Evolutionary conservation across 2,113 vertebrate genomes (phyloP).

Genomic region (Melanerpes aurifrons): DNA sequence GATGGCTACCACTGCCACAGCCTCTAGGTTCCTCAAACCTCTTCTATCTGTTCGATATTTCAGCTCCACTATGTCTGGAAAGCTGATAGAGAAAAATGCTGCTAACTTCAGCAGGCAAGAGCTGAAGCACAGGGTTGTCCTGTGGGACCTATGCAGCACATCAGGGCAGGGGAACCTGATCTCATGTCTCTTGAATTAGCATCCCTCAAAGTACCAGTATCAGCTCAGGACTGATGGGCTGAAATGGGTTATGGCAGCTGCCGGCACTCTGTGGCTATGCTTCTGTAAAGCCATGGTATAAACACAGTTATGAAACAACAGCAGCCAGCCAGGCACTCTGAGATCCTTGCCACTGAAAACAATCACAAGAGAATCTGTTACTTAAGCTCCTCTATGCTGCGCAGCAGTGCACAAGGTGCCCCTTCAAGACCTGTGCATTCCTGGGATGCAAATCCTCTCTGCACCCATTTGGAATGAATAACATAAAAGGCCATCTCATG

Average conservation of each 20-base stretch:
- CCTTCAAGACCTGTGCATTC: background rate
- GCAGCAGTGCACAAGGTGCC: background rate
- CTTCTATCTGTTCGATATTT: background rate
- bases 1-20: background rate
- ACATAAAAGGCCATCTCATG: fast-evolving
- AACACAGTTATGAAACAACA: background rate
- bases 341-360: background rate
- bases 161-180: fast-evolving
- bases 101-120: background rate
- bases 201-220: background rate
- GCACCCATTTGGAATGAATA: background rate
- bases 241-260: background rate
- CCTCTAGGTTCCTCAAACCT: background rate
- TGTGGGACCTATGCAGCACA: fast-evolving
- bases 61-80: background rate
- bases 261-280: background rate
- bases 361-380: background rate
- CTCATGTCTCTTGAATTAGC: background rate
- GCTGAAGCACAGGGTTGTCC: background rate
- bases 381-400: background rate
- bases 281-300: background rate
- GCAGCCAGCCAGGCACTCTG: background rate
- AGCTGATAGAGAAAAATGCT: background rate
- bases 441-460: background rate
- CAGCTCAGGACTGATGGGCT: background rate